These are phyloP conservation scores for Allolobophora icterica DNA, from an alignment of 2,888 invertebrate genomes.

Conservation along the genomic window DNA sequence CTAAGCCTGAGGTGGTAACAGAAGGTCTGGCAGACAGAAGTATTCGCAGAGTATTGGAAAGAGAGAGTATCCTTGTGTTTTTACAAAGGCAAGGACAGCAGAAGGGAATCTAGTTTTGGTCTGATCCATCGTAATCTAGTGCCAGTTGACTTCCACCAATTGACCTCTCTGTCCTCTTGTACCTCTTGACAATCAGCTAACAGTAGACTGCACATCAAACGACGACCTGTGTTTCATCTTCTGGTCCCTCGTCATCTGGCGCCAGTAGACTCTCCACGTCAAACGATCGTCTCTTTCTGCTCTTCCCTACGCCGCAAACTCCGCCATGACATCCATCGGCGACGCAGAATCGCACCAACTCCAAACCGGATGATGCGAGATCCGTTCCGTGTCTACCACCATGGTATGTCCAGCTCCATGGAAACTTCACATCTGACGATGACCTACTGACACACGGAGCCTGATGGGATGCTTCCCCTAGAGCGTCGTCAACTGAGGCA, in stretches of 20 bases:
- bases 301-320: not conserved
- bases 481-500: not conserved
- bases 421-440: not conserved
- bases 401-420: not conserved
- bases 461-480: not conserved
- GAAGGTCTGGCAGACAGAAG: no score
- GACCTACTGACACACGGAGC: not conserved
- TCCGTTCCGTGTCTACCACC: not conserved
- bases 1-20: no score
- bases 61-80: no score
- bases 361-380: not conserved
- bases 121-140: not conserved
- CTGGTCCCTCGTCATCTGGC: not conserved
- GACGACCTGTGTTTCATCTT: not conserved
- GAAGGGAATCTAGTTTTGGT: not conserved
- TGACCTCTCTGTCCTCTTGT: no score
- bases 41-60: no score
- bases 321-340: not conserved
- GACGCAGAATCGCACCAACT: not conserved
- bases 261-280: slow-evolving; percentile 22
- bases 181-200: no score
- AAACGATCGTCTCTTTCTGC: not conserved
- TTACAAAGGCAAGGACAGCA: no score
- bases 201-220: not conserved
- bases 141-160: no score